Evolutionary conservation across 2,888 invertebrate species (phyloP).

Genomic region (Keiferia lycopersicella): DNA sequence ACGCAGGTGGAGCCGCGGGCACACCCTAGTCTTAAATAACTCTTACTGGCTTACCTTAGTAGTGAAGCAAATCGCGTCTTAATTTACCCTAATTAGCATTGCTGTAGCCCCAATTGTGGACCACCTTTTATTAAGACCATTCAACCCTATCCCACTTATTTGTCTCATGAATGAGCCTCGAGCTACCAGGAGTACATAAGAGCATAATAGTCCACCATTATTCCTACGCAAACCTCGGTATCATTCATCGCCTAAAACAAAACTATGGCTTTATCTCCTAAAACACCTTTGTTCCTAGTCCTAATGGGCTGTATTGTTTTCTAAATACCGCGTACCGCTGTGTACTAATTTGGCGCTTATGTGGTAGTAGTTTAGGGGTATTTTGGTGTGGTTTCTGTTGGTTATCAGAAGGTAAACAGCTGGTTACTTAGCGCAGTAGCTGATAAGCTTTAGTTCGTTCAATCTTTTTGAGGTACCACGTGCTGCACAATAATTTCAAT

Average conservation of each 20-base stretch:
- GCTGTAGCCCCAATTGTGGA: not conserved
- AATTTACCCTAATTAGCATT: not conserved
- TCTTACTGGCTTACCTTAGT: too few relatives aligned
- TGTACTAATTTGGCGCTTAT: not conserved
- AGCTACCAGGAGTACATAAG: not conserved
- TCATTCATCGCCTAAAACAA: slow-evolving; percentile 7
- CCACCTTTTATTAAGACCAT: not conserved
- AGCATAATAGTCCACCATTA: not conserved
- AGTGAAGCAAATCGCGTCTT: not conserved
- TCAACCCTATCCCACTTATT: not conserved
- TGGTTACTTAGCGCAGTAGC: slow-evolving; percentile 17
- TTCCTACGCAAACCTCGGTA: slow-evolving; percentile 1
- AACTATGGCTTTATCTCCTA: slow-evolving; percentile 1
- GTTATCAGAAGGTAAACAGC: slow-evolving; percentile 22
- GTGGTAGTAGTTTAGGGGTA: too few relatives aligned
- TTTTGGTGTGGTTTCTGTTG: not conserved
- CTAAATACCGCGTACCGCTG: not conserved
- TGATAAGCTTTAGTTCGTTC: slow-evolving; percentile 4
- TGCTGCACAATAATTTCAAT: too few relatives aligned
- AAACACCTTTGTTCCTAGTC: slow-evolving; percentile 17
- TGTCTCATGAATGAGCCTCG: not conserved
- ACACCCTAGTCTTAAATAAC: too few relatives aligned
- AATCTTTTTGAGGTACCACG: slow-evolving; percentile 12
- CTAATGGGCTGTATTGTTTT: slow-evolving; percentile 19
- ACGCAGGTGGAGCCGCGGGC: too few relatives aligned